Evolutionary conservation across 2,797 vertebrate species (phyloP), one percentile per base, ranked within the genome.

Genomic region (Macrochelys suwanniensis): DNA sequence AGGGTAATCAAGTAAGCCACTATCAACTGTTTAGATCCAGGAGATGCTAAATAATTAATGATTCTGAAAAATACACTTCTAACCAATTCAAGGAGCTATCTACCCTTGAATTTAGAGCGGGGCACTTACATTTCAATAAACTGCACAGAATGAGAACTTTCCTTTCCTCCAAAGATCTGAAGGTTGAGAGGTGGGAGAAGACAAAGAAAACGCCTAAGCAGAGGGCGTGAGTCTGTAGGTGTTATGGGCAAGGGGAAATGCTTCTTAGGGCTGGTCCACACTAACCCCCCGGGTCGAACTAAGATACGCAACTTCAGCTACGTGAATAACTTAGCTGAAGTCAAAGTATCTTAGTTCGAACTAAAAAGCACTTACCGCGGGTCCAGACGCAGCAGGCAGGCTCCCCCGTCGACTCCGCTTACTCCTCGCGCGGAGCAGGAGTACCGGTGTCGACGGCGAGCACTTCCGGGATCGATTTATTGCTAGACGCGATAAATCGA

Each of bases 101-200:
- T 95, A 3, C 54, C 54, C 83, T 97, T 87, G 88, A 92, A 94
- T 95, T 97, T 80, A 88, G 45, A 84, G 86, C 1, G 78, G 88
- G 80, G 31, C 61, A 76, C 86, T 91, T 79, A 89, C 85, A 95
- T 90, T 93, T 47, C 54, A 94, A 28, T 95, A 33, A 92, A 42
- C 31, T 86, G 51, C 81, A 59, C 80, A 68, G 57, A 80, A 82
- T 49, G 57, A 87, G 82, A 86, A 80, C 71, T 45, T 4, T 71
- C 42, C 53, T 19, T 80, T 92, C 42, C 33, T 90, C 50, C 85
- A 26, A 47, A 61, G 51, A 8, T 45, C 61, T 86, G 65, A 5
- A 31, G 71, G 33, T 76, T 51, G 25, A 11, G 74, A 88, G 56
- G 68, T 37, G 47, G 53, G 82, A 37, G 37, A 80, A n/a, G 88